Percentiles rank a stretch among this genome's conserved stretches.
Evolutionary conservation across 2,797 vertebrate genomes (phyloP).

Genomic region (Synanceia verrucosa): DNA sequence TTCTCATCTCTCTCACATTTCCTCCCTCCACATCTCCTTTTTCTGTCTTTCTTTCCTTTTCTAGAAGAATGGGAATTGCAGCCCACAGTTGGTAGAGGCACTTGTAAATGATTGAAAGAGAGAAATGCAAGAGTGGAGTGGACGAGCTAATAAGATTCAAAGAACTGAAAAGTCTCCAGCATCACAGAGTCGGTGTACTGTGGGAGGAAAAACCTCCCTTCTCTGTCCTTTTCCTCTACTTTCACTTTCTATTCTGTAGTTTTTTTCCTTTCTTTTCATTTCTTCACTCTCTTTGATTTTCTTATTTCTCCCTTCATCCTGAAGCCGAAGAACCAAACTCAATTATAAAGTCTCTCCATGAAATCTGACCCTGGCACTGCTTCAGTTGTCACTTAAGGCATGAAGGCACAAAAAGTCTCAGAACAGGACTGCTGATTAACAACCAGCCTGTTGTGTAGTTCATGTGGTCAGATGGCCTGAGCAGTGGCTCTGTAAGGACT

Average conservation of each 20-base stretch:
- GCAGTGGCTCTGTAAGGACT: slow-evolving; percentile 7
- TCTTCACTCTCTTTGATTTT: slow-evolving; percentile 11
- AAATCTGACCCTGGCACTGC: slow-evolving; percentile 40
- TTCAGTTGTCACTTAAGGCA: slow-evolving; percentile 49
- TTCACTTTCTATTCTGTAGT: slow-evolving; percentile 3
- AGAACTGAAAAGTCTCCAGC: slow-evolving; percentile 51
- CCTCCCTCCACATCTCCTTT: not conserved
- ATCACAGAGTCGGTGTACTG: slow-evolving; percentile 53
- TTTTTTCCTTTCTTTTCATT: slow-evolving; percentile 7
- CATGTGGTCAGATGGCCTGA: slow-evolving; percentile 50
- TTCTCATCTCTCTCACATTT: not conserved
- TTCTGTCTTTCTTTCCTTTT: not conserved
- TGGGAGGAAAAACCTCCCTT: slow-evolving; percentile 36
- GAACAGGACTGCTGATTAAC: slow-evolving; percentile 43
- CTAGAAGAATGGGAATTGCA: slow-evolving; percentile 52
- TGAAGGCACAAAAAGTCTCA: slow-evolving; percentile 28
- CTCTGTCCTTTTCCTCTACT: slow-evolving; percentile 4
- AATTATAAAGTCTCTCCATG: slow-evolving; percentile 51
- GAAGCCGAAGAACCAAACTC: slow-evolving; percentile 49
- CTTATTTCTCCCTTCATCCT: slow-evolving; percentile 1
- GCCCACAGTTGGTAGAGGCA: slow-evolving; percentile 22
- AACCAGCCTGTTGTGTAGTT: slow-evolving; percentile 39
- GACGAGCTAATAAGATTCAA: slow-evolving; percentile 57
- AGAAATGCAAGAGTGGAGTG: slow-evolving; percentile 34
- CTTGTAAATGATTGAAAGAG: slow-evolving; percentile 60